Evolutionary conservation across 2,113 vertebrate species (phyloP).

Genomic region (Trachemys scripta): DNA sequence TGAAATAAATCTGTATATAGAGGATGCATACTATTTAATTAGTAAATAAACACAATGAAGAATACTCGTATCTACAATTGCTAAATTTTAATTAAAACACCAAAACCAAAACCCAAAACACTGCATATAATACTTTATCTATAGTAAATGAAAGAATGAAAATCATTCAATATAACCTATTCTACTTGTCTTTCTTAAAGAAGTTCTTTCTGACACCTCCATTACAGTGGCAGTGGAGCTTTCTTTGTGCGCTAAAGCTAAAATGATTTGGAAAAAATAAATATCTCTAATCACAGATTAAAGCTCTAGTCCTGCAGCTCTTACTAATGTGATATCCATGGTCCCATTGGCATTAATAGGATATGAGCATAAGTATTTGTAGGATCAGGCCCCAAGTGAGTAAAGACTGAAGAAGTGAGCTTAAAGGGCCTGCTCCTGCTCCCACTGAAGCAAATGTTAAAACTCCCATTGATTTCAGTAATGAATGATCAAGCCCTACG

Average conservation of each 20-base stretch:
- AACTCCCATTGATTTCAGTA: not conserved
- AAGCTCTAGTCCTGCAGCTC: not conserved
- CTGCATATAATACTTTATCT: fast-evolving
- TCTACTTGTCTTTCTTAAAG: not conserved
- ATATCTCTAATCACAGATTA: not conserved
- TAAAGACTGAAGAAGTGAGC: no score
- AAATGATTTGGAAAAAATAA: not conserved
- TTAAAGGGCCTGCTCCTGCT: not conserved
- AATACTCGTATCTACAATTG: fast-evolving
- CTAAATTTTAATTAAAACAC: fast-evolving
- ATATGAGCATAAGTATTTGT: not conserved
- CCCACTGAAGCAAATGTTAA: no score
- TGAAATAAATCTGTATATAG: not conserved
- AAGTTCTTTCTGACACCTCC: fast-evolving
- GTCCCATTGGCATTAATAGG: not conserved
- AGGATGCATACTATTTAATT: not conserved
- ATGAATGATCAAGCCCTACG: not conserved
- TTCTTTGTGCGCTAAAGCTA: not conserved
- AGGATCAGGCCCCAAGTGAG: not conserved
- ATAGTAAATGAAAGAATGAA: no score
- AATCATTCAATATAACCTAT: not conserved
- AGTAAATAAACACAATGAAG: not conserved
- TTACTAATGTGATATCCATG: fast-evolving
- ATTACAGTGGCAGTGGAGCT: not conserved
- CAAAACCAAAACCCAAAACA: fast-evolving